These are phyloP conservation scores for Mallotus villosus DNA, from an alignment of 2,797 vertebrate species.

Conservation along the genomic window DNA sequence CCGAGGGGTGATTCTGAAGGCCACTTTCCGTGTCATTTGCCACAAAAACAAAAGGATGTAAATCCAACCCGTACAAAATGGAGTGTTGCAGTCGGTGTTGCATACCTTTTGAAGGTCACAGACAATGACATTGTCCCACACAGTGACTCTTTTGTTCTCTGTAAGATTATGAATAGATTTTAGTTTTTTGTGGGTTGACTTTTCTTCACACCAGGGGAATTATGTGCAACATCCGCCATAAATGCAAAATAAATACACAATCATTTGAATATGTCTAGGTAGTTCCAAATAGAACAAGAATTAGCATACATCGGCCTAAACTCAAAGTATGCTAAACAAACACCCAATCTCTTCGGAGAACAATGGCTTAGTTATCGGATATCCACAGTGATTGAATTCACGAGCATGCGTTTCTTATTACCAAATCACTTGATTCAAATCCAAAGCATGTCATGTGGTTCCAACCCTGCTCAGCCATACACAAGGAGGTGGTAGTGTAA, in stretches of 20 bases:
- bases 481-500: constrained; percentile 13
- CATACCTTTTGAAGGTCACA: background rate
- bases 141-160: too few relatives aligned
- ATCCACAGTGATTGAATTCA: background rate
- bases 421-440: background rate
- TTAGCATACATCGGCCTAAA: too few relatives aligned
- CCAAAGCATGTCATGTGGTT: background rate
- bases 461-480: constrained; percentile 1
- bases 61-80: background rate
- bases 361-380: background rate
- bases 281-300: too few relatives aligned
- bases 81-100: too few relatives aligned
- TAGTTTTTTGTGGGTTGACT: too few relatives aligned
- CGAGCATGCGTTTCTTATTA: background rate
- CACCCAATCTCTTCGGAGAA: too few relatives aligned
- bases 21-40: background rate
- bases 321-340: too few relatives aligned
- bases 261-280: too few relatives aligned
- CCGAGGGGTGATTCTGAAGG: background rate
- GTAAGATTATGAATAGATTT: too few relatives aligned
- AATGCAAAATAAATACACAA: too few relatives aligned
- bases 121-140: background rate
- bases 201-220: too few relatives aligned
- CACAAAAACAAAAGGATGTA: background rate
- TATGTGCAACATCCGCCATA: too few relatives aligned